Evolutionary conservation across 2,113 vertebrate species (phyloP), one percentile per base, ranked within the genome.

Genomic region (Tretioscincus oriximinensis): DNA sequence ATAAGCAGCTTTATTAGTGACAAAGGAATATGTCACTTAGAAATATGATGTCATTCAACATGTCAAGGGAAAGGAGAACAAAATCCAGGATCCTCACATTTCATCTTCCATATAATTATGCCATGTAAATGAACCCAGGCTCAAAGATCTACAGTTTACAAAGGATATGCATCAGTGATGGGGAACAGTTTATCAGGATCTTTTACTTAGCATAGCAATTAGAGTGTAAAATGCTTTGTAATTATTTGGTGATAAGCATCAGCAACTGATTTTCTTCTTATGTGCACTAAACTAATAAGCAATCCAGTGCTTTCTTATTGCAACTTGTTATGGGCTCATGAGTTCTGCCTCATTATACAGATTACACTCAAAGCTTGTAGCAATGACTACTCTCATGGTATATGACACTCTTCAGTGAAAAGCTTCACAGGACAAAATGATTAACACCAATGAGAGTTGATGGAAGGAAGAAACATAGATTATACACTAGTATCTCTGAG

Each of bases 311-410:
- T 10, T 35, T 73, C 0, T 0, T 47, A 67, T 71, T 85, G 69
- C 60, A 68, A 41, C 1, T 79, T 6, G 28, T 81, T 74, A 76
- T 47, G 18, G 8, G 80, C 47, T 65, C 65, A 21, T 6, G n/a
- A 85, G 24, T 26, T 81, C 74, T 72, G 60, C n/a, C 22, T 77
- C 68, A 64, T 72, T 82, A 64, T 77, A 71, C 69, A 84, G 24
- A 14, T 69, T 78, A 74, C 45, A 49, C 22, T 6, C 10, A 82
- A 41, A 10, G 85, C 29, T 35, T 82, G 7, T 71, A 58, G 5
- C 47, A 64, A 5, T 70, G n/a, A 26, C 58, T 77, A 60, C 77
- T 29, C 31, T 35, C 41, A 0, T 11, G 72, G 47, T 51, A 49
- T 65, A 11, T 65, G n/a, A 66, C 31, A 77, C 7, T 21, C 20